A percentile compares a stretch with the other conserved stretches of the same genome.
These are phyloP conservation scores for Apoderus coryli DNA, from an alignment of 2,888 invertebrate species.

Conservation along the genomic window DNA sequence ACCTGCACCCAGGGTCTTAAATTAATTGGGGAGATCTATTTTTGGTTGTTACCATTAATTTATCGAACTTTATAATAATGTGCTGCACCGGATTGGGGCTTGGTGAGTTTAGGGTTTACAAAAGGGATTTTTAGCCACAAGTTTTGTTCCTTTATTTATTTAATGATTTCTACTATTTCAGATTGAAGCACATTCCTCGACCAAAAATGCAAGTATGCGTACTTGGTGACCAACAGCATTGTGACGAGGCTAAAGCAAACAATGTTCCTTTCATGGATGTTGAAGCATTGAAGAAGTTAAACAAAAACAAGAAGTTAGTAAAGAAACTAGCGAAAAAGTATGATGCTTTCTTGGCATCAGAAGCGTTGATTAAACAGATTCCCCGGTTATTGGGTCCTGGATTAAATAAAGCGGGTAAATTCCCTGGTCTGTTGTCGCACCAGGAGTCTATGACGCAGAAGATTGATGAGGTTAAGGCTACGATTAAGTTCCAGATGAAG, in stretches of 20 bases:
- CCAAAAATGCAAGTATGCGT: conserved; percentile 99
- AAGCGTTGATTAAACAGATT: conserved; percentile 98
- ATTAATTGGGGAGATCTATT: conserved; percentile 85
- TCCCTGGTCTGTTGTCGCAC: conserved; percentile 95
- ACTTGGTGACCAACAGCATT: conserved; percentile 98
- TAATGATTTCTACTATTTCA: conserved; percentile 28
- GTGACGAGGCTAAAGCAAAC: conserved; percentile 91
- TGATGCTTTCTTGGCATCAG: conserved; percentile 98
- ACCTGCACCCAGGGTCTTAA: conserved; percentile 99
- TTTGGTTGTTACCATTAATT: too few relatives aligned
- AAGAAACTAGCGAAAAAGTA: conserved; percentile 94
- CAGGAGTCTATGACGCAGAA: conserved; percentile 92
- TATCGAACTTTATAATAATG: too few relatives aligned
- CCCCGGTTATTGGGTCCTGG: conserved; percentile 97
- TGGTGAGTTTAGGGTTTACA: too few relatives aligned
- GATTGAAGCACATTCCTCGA: conserved; percentile 94
- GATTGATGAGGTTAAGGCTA: conserved; percentile 96
- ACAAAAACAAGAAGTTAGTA: conserved; percentile 99
- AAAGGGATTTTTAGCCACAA: too few relatives aligned
- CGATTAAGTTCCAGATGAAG: conserved; percentile 99
- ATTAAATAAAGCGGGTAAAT: conserved; percentile 99
- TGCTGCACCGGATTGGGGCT: too few relatives aligned
- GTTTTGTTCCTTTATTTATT: too few relatives aligned
- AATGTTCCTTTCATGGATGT: conserved; percentile 94
- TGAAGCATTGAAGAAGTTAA: conserved; percentile 95